Evolutionary conservation across 64 coral and sea anemone genomes (phyloP).

Genomic region (Montipora cactus): DNA sequence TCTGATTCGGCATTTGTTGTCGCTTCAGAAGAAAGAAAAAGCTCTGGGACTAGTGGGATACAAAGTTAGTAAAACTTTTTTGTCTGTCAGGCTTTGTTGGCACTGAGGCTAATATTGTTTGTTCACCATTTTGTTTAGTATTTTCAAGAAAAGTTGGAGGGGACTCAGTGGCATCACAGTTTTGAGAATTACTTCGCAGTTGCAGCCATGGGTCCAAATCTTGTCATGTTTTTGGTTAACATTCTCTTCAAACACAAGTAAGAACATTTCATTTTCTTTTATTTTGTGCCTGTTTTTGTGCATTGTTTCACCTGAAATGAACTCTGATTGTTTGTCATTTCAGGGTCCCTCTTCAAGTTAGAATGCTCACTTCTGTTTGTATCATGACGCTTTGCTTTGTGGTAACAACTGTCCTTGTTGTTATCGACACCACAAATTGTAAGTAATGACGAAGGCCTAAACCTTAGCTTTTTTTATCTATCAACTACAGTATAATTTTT

Average conservation of each 20-base stretch:
- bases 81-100: no score
- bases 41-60: no score
- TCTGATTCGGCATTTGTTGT: no score
- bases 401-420: slow-evolving; percentile 85
- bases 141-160: slow-evolving; percentile 77
- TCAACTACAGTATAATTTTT: no score
- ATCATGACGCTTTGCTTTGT: slow-evolving; percentile 89
- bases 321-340: neutral
- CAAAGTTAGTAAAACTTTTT: no score
- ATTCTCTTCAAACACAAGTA: slow-evolving; percentile 99
- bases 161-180: slow-evolving; percentile 54
- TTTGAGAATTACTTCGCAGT: slow-evolving; percentile 98
- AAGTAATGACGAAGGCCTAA: slow-evolving; percentile 6
- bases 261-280: neutral
- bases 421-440: slow-evolving; percentile 83
- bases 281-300: neutral
- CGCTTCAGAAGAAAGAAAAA: no score
- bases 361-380: slow-evolving; percentile 82
- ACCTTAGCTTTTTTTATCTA: no score
- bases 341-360: slow-evolving; percentile 82
- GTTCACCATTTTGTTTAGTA: slow-evolving; percentile 68
- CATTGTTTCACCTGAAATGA: neutral
- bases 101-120: no score
- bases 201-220: slow-evolving; percentile 96
- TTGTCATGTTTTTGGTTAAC: slow-evolving; percentile 94